A percentile compares a stretch with the other conserved stretches of the same genome.
These are phyloP conservation scores for Hypomesus transpacificus DNA, from an alignment of 2,113 vertebrate species.

Conservation along the genomic window DNA sequence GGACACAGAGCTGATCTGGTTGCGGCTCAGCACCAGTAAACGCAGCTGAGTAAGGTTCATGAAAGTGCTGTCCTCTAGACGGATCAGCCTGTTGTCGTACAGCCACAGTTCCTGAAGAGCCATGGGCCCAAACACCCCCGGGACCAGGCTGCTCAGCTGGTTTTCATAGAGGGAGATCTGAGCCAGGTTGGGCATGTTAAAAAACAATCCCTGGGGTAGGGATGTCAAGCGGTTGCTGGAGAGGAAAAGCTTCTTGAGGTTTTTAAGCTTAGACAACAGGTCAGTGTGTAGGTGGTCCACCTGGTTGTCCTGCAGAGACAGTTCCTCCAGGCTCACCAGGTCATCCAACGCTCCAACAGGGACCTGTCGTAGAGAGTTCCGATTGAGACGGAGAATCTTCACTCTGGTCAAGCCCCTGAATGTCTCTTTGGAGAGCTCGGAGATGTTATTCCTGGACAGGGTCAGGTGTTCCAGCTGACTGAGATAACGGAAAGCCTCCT, in stretches of 20 bases:
- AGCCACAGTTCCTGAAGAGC: constrained; percentile 81
- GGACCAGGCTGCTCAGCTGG: constrained; percentile 71
- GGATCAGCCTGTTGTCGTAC: constrained; percentile 82
- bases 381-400: constrained; percentile 76
- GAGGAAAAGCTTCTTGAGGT: constrained; percentile 82
- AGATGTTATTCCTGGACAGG: constrained; percentile 79
- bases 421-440: constrained; percentile 59
- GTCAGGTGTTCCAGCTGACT: constrained; percentile 68
- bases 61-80: constrained; percentile 74
- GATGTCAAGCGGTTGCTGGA: constrained; percentile 79
- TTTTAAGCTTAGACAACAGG: constrained; percentile 75
- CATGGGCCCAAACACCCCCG: constrained; percentile 79
- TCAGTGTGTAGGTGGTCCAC: constrained; percentile 70
- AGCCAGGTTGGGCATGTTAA: constrained; percentile 72
- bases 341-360: constrained; percentile 70
- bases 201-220: constrained; percentile 79
- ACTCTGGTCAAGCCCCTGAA: constrained; percentile 77
- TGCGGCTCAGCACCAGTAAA: constrained; percentile 84
- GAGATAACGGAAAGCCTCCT: constrained; percentile 51
- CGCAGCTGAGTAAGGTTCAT: constrained; percentile 77
- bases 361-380: constrained; percentile 78
- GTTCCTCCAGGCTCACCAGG: constrained; percentile 74
- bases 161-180: constrained; percentile 85
- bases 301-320: constrained; percentile 85
- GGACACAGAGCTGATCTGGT: constrained; percentile 75